phyloP scores from a whole-genome alignment of 2,797 vertebrate genomes.

The Galaxias olidus region DNA sequence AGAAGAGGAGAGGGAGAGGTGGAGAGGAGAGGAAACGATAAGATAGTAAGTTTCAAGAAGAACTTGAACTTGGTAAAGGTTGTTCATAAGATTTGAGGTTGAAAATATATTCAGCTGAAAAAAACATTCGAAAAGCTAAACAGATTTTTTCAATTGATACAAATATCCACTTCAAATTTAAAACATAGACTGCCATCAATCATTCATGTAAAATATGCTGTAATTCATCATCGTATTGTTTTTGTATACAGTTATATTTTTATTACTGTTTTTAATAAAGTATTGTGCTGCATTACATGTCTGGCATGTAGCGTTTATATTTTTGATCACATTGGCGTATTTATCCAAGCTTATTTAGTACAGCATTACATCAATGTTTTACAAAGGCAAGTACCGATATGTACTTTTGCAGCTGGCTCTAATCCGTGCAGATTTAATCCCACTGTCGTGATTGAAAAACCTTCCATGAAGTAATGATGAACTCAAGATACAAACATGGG shows the following conservation, averaged over 20 bases:
- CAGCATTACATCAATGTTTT: no score
- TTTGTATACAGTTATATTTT: slow-evolving; percentile 23
- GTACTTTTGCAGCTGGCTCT: no score
- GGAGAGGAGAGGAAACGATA: slow-evolving; percentile 2
- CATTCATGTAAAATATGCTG: slow-evolving; percentile 38
- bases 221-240: slow-evolving; percentile 33
- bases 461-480: no score
- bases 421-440: no score
- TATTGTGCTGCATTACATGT: neutral
- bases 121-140: neutral
- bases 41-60: slow-evolving; percentile 7
- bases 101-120: neutral
- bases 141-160: neutral
- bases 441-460: no score
- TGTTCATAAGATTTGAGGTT: neutral
- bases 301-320: no score
- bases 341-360: no score
- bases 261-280: slow-evolving; percentile 61
- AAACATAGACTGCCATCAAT: neutral
- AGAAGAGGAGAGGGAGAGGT: neutral
- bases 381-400: no score
- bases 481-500: no score
- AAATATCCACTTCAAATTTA: slow-evolving; percentile 4
- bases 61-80: neutral
- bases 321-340: no score